Conservation (phyloP, 2,888 invertebrate species). For the Parasteatoda lunata region DNA sequence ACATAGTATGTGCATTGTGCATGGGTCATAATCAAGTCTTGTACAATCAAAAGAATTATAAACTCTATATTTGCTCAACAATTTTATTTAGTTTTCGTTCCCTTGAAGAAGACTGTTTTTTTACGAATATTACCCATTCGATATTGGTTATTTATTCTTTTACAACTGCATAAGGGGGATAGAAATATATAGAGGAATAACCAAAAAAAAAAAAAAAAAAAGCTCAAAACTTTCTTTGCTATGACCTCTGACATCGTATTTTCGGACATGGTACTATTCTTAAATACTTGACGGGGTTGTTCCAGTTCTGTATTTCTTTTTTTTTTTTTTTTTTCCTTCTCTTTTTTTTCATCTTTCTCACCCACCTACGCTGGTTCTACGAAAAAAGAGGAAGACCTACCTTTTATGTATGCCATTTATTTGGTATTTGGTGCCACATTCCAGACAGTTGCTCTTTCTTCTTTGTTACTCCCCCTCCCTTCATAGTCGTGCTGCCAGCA, state of each 20-base stretch:
- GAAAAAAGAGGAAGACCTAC: background rate
- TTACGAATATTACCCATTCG: no score
- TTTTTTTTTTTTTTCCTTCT: slow-evolving; percentile 4
- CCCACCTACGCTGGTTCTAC: background rate
- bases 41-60: no score
- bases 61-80: no score
- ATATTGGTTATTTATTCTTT: no score
- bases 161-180: no score
- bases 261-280: slow-evolving; percentile 4
- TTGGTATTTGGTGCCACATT: slow-evolving; percentile 8
- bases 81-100: no score
- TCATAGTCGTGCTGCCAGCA: background rate
- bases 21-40: no score
- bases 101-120: no score
- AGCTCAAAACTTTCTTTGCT: slow-evolving; percentile 17
- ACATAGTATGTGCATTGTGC: no score
- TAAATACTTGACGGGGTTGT: background rate
- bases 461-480: background rate
- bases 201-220: background rate
- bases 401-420: slow-evolving; percentile 17
- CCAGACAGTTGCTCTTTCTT: slow-evolving; percentile 26
- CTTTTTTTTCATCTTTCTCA: background rate
- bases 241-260: slow-evolving; percentile 36
- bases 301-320: background rate
- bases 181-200: no score